Evolutionary conservation across 2,797 vertebrate species (phyloP).

Genomic region (Apogon hyalosoma): DNA sequence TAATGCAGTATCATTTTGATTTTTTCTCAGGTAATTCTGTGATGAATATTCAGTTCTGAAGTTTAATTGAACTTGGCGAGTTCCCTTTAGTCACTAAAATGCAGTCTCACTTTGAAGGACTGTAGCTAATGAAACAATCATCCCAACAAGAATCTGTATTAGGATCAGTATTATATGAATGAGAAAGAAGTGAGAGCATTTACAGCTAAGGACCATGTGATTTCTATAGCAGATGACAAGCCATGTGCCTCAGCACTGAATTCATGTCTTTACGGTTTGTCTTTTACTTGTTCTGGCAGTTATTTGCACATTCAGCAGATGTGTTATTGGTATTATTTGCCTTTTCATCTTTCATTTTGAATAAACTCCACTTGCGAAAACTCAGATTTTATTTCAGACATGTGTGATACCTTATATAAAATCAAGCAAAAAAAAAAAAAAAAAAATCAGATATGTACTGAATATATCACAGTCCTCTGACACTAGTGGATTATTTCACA

Average conservation of each 20-base stretch:
- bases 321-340: constrained; percentile 52
- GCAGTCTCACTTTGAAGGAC: constrained; percentile 47
- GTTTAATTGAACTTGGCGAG: constrained; percentile 16
- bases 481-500: not conserved
- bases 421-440: not conserved
- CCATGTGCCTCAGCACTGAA: constrained; percentile 36
- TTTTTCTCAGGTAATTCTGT: constrained; percentile 69
- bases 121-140: constrained; percentile 11
- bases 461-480: not conserved
- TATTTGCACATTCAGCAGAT: constrained; percentile 56
- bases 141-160: constrained; percentile 3
- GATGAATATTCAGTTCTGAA: constrained; percentile 24
- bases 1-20: constrained; percentile 44
- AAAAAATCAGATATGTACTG: not conserved
- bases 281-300: constrained; percentile 47
- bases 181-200: constrained; percentile 1
- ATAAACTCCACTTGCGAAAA: constrained; percentile 65
- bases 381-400: not conserved
- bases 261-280: constrained; percentile 31
- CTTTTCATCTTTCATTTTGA: constrained; percentile 64
- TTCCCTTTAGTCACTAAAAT: constrained; percentile 42
- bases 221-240: constrained; percentile 23
- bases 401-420: constrained; percentile 3
- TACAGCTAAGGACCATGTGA: constrained; percentile 3
- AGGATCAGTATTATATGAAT: not conserved